Conservation (phyloP, 2,797 vertebrate genomes). For the Adelosebastes latens region DNA sequence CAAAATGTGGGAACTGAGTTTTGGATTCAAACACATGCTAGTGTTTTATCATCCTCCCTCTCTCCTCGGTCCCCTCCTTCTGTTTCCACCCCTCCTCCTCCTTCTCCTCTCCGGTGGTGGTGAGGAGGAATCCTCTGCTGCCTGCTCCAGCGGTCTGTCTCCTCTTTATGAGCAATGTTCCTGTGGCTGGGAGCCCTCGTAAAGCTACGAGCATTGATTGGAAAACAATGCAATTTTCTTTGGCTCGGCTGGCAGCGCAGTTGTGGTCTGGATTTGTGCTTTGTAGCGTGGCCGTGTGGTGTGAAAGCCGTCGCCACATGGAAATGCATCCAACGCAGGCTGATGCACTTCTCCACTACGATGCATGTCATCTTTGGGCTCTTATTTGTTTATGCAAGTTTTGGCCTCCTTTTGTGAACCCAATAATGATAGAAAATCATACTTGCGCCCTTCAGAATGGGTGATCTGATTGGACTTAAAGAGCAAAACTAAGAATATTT, state of each 20-base stretch:
- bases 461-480: not conserved
- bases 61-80: not conserved
- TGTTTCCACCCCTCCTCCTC: constrained; percentile 3
- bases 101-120: constrained; percentile 8
- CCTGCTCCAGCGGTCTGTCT: constrained; percentile 41
- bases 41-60: constrained; percentile 13
- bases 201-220: constrained; percentile 61
- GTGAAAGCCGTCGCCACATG: constrained; percentile 21
- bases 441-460: not conserved
- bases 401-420: constrained; percentile 1
- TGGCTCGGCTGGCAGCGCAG: constrained; percentile 32
- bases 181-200: constrained; percentile 56
- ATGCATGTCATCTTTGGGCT: not conserved
- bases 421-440: not conserved
- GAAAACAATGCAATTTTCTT: constrained; percentile 67
- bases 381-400: constrained; percentile 9
- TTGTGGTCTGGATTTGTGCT: constrained; percentile 50
- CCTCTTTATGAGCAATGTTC: constrained; percentile 49
- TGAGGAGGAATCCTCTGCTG: constrained; percentile 39
- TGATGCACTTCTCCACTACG: not conserved
- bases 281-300: constrained; percentile 18
- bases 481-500: not conserved
- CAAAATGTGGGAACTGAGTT: constrained; percentile 9
- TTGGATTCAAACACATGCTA: constrained; percentile 22
- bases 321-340: constrained; percentile 4